Conservation (phyloP, 2,888 invertebrate genomes). For the Polymixis lichenea region DNA sequence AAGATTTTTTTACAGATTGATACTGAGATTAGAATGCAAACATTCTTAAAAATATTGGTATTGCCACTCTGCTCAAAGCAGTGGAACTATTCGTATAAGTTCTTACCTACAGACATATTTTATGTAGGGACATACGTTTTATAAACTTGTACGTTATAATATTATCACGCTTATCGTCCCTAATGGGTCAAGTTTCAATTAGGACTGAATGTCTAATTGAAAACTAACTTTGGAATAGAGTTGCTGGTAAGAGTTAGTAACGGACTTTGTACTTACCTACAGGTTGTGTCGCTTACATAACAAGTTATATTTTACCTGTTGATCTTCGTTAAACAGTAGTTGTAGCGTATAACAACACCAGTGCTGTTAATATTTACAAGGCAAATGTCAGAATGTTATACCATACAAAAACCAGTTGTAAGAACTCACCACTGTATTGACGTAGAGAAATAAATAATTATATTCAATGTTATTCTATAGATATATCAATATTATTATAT, state of each 20-base stretch:
- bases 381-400: background rate
- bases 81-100: background rate
- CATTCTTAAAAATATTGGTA: no score
- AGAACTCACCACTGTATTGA: background rate
- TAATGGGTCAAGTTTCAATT: constrained; percentile 53
- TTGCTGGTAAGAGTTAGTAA: constrained; percentile 32
- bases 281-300: constrained; percentile 30
- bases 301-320: constrained; percentile 22
- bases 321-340: constrained; percentile 2
- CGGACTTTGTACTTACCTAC: constrained; percentile 13
- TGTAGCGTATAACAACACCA: background rate
- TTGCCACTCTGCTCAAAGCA: background rate
- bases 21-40: no score
- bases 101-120: background rate
- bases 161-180: constrained; percentile 30
- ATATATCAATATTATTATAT: no score
- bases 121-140: constrained; percentile 22
- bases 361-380: background rate
- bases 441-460: background rate
- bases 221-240: constrained; percentile 50
- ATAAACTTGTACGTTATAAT: constrained; percentile 15
- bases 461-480: background rate
- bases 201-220: constrained; percentile 50
- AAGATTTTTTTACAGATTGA: no score
- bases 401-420: background rate